These are phyloP conservation scores for Phylloscopus collybita DNA, from an alignment of 2,797 vertebrate genomes.

Conservation along the genomic window DNA sequence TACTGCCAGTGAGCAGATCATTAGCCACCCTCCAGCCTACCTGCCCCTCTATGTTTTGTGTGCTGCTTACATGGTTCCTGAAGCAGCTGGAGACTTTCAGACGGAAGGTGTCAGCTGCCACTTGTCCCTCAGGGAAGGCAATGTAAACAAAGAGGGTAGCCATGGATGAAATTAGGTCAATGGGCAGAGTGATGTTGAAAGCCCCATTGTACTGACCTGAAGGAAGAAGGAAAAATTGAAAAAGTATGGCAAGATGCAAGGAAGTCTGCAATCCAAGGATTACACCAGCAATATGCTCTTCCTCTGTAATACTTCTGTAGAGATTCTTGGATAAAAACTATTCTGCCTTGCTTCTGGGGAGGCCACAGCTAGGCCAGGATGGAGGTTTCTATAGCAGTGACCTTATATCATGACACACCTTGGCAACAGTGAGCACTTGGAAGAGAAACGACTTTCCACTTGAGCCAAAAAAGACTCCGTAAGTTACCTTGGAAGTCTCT, in stretches of 20 bases:
- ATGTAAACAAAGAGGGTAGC: slow-evolving; percentile 51
- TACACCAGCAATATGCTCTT: neutral
- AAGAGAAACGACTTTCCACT: neutral
- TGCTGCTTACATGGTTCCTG: slow-evolving; percentile 39
- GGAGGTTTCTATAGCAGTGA: neutral
- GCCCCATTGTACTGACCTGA: slow-evolving; percentile 16
- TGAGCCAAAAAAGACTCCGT: neutral
- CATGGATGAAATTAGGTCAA: slow-evolving; percentile 25
- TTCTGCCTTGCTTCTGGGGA: neutral
- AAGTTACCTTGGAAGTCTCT: neutral
- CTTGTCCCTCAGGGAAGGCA: slow-evolving; percentile 39
- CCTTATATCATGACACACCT: neutral
- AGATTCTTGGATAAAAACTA: neutral
- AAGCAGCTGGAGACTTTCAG: slow-evolving; percentile 56
- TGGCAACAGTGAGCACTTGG: neutral
- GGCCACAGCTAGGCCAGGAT: neutral
- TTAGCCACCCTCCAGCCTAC: neutral
- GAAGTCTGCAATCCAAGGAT: neutral
- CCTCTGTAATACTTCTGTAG: neutral
- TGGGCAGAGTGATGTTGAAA: slow-evolving; percentile 50
- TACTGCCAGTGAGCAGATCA: neutral
- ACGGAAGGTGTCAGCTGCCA: slow-evolving; percentile 44
- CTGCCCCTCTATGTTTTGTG: neutral
- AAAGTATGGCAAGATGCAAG: neutral
- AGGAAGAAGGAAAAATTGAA: neutral